Conservation (phyloP, 2,797 vertebrate species). For the Phylloscopus collybita region DNA sequence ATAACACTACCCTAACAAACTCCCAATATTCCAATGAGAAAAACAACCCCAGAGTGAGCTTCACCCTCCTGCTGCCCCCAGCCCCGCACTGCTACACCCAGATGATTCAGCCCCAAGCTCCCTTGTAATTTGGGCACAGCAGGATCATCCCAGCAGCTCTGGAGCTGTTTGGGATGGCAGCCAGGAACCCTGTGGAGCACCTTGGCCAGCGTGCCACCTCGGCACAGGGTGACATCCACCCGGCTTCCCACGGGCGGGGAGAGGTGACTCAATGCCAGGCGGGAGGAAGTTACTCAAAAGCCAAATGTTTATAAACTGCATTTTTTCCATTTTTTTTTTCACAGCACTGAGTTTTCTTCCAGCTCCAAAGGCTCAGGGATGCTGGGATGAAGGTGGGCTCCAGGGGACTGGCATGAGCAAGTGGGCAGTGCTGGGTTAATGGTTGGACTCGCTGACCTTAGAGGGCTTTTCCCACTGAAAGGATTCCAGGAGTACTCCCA, state of each 20-base stretch:
- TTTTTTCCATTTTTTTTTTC: conserved; percentile 6
- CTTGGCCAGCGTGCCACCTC: not conserved
- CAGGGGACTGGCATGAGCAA: not conserved
- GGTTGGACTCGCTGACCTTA: not conserved
- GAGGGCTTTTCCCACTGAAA: not conserved
- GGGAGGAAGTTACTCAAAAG: not conserved
- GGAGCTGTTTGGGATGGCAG: not conserved
- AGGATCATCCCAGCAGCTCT: not conserved
- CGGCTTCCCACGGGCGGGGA: not conserved
- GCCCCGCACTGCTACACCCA: not conserved
- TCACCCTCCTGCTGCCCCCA: not conserved
- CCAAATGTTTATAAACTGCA: not conserved
- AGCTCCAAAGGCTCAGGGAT: not conserved
- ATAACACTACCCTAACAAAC: not conserved
- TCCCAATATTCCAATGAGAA: not conserved
- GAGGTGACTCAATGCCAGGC: not conserved
- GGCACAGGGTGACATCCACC: not conserved
- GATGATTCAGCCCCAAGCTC: conserved; percentile 22
- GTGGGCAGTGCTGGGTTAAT: not conserved
- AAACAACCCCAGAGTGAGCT: not conserved
- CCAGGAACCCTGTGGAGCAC: not conserved
- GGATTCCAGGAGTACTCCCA: not conserved
- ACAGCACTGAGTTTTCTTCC: not conserved
- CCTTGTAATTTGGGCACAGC: not conserved
- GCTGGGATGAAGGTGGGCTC: not conserved